Evolutionary conservation across 2,113 vertebrate species (phyloP).

Genomic region (Dromaius novaehollandiae): DNA sequence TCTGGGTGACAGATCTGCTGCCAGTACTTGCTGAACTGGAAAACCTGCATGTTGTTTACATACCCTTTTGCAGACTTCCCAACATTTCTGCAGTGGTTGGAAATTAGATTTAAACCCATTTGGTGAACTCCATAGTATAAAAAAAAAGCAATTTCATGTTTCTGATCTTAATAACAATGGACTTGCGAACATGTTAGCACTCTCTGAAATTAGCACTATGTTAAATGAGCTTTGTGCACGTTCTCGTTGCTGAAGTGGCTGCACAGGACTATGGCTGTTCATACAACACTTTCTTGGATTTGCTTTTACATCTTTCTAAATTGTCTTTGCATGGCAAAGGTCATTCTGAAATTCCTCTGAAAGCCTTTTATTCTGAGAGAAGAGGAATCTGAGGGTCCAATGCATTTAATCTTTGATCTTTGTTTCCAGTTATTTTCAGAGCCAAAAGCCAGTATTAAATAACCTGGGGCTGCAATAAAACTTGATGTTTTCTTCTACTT

Average conservation of each 20-base stretch:
- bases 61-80: neutral
- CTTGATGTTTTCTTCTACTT: neutral
- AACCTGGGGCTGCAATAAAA: conserved; percentile 20
- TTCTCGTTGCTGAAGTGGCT: neutral
- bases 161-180: neutral
- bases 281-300: neutral
- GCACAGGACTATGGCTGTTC: neutral
- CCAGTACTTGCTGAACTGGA: neutral
- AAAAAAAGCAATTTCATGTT: neutral
- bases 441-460: neutral
- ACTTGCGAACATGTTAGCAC: neutral
- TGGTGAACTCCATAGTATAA: neutral
- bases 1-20: neutral
- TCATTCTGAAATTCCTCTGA: conserved; percentile 1
- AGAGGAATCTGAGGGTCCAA: neutral
- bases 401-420: conserved; percentile 18
- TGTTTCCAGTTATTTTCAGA: conserved; percentile 41
- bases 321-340: conserved; percentile 3
- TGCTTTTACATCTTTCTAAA: neutral
- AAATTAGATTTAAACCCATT: neutral
- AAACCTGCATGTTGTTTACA: neutral
- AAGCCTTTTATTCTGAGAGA: neutral
- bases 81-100: neutral
- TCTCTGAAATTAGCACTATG: neutral
- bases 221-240: neutral